Base-by-base conservation (phyloP, 2,113 vertebrate species). In the Chascanopsetta lugubris region DNA sequence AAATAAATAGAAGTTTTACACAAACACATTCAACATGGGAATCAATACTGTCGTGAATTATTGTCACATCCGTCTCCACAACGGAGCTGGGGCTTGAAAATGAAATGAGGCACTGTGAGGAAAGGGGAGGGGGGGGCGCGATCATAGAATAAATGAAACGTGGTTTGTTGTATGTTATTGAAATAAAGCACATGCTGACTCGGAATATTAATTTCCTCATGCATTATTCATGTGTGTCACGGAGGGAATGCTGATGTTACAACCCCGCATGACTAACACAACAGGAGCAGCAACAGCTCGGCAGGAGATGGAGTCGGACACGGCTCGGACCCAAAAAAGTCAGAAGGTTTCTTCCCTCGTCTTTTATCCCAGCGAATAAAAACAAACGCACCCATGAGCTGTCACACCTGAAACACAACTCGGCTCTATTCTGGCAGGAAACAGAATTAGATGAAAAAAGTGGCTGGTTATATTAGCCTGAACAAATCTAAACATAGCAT, bases 201-300 rank as follows among this genome's bases (percentile, higher is more conserved):
- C 20, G 3, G 32, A 65, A 71, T 74, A 62, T 65, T 36, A 8
- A 72, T 74, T 25, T 65, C 24, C 36, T 72, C 40, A 65, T 70
- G 15, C 55, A 71, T 75, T 70, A 69, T 64, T 80, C 57, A 78
- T 80, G 26, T 25, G 51, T n/a, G 18, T 40, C 50, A 34, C 51
- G 38, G 49, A 8, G 6, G 53, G 2, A 53, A 71, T 73, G 49
- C 51, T 47, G 32, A 53, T 43, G 34, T 60, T 45, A 43, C 55
- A 5, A 21, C 26, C n/a, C 3, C 6, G 48, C 21, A 1, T 13
- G 36, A n/a, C 29, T 36, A 40, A 36, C n/a, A n/a, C n/a, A n/a
- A n/a, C n/a, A n/a, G n/a, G n/a, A n/a, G n/a, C n/a, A n/a, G 29
- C 18, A 59, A 4, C 36, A 60, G 17, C 15, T 15, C 27, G 15